These are phyloP conservation scores for Catostylus mosaicus DNA, from an alignment of 30 jellyfish, hydroid and myxozoan genomes.

Conservation along the genomic window DNA sequence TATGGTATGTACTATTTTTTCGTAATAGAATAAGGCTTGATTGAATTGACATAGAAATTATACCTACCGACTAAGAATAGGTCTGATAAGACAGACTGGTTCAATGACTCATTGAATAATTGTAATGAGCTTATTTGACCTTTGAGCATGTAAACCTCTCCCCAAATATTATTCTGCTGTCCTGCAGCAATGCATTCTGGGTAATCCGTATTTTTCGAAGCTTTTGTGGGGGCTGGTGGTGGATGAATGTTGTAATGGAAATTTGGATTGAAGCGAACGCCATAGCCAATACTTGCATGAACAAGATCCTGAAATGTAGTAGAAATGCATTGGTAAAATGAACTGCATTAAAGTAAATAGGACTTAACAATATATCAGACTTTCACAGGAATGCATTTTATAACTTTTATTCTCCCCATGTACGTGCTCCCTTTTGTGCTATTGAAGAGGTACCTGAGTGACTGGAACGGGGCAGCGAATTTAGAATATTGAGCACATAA, in stretches of 20 bases:
- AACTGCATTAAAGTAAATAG: background rate
- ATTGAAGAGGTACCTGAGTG: too few species aligned
- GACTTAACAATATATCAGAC: too few species aligned
- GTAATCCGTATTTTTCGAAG: constrained; percentile 25
- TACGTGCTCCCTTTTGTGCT: too few species aligned
- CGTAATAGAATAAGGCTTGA: too few species aligned
- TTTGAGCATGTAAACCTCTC: constrained; percentile 68
- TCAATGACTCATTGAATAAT: constrained; percentile 74
- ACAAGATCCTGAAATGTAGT: constrained; percentile 71
- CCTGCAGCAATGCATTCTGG: constrained; percentile 89
- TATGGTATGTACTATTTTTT: too few species aligned
- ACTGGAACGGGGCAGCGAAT: too few species aligned
- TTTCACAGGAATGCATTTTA: too few species aligned
- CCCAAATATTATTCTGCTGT: constrained; percentile 83
- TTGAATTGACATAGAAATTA: too few species aligned
- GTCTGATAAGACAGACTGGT: constrained; percentile 15
- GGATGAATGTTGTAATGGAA: constrained; percentile 68
- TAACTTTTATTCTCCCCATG: too few species aligned
- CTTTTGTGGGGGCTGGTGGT: constrained; percentile 69
- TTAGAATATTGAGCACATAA: too few species aligned
- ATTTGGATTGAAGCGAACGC: constrained; percentile 70
- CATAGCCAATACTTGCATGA: constrained; percentile 68
- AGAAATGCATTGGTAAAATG: background rate
- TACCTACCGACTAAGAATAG: constrained; percentile 52
- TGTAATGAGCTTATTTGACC: constrained; percentile 85